Base-by-base conservation (phyloP, 2,113 vertebrate species). In the Siphamia tubifer region DNA sequence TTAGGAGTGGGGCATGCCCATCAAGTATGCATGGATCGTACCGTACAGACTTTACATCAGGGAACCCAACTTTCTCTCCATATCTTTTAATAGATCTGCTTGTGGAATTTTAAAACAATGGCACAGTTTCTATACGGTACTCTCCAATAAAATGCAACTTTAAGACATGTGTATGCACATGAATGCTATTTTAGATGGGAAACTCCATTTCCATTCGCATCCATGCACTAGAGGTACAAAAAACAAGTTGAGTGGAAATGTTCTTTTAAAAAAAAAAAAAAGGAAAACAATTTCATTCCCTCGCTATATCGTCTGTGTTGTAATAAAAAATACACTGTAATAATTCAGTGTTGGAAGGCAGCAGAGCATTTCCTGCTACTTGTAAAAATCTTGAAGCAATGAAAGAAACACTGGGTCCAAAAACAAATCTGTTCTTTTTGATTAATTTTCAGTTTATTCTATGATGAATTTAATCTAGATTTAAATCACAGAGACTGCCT, bases 1-100 rank as follows among this genome's bases (percentile, higher is more conserved):
- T 21, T n/a, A n/a, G n/a, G n/a, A n/a, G n/a, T n/a, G n/a, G n/a
- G n/a, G n/a, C n/a, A n/a, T n/a, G n/a, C n/a, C 13, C 8, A 5
- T 2, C 15, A 16, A 0, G 0, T n/a, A 6, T 12, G 12, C 3
- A 15, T 36, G 20, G 8, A 16, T 42, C 42, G 23, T 31, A 4
- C 10, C 11, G 30, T 44, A 53, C 45, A 17, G 30, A 17, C 27
- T 49, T 25, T 49, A 23, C 24, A 38, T 60, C 45, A 15, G 17
- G 4, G 19, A 47, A 44, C 36, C 17, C 25, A 17, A 30, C 9
- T 3, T 19, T 42, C 8, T 28, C 8, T 52, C 13, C 23, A 1
- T 35, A 32, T 49, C 61, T 58, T 48, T 35, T 38, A 24, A 52
- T 52, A n/a, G 45, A 64, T 56, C 15, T 49, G 32, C 27, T 43